Percentiles rank a stretch among this genome's conserved stretches.
Conservation (phyloP, 2,888 invertebrate species). For the Lymantria monacha region DNA sequence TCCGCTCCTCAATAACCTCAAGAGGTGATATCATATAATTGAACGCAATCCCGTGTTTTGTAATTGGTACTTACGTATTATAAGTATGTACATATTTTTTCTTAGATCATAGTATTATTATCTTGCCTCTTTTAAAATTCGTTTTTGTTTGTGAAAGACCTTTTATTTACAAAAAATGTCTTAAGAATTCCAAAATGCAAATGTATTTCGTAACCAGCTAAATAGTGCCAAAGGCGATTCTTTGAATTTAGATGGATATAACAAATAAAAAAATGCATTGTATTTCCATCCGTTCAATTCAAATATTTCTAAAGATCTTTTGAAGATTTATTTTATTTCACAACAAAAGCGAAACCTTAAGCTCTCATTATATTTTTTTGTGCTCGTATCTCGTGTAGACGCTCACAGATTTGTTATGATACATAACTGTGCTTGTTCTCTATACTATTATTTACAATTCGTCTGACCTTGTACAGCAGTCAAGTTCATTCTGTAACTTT, state of each 20-base stretch:
- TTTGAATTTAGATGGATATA: constrained; percentile 8
- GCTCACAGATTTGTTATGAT: constrained; percentile 23
- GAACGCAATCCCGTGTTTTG: constrained; percentile 47
- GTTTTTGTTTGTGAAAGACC: background rate
- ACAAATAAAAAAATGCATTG: constrained; percentile 31
- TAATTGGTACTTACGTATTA: constrained; percentile 37
- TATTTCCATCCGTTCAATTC: constrained; percentile 24
- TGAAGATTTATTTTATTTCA: constrained; percentile 13
- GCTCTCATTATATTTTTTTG: constrained; percentile 25
- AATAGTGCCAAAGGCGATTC: constrained; percentile 33
- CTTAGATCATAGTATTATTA: background rate
- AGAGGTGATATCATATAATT: constrained; percentile 48
- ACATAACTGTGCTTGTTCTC: constrained; percentile 29
- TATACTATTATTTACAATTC: constrained; percentile 47
- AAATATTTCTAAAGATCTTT: constrained; percentile 22
- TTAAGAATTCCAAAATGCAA: background rate
- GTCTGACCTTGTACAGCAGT: constrained; percentile 56
- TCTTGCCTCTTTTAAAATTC: background rate
- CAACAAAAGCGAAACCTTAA: constrained; percentile 32
- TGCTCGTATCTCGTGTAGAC: background rate
- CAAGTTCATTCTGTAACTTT: constrained; percentile 56
- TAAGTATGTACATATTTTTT: background rate
- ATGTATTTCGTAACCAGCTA: background rate
- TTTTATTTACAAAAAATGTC: background rate
- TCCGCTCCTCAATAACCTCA: constrained; percentile 73